phyloP scores from a whole-genome alignment of 2,113 vertebrate species.

The Hemichromis elongatus region DNA sequence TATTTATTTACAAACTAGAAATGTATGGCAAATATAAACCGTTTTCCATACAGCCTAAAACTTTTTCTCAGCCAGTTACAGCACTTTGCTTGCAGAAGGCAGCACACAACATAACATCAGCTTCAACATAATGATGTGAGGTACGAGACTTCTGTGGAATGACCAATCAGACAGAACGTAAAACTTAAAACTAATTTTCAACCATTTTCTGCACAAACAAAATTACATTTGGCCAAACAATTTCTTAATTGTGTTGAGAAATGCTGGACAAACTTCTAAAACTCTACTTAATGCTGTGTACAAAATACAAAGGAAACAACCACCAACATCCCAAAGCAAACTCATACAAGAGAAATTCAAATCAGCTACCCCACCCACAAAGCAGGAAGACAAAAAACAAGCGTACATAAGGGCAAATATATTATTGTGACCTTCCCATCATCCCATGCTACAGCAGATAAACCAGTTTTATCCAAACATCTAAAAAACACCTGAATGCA shows the following conservation, averaged over 20 bases:
- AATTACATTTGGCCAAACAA: neutral
- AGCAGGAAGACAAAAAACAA: neutral
- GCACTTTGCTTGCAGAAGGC: neutral
- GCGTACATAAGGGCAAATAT: neutral
- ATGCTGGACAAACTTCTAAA: neutral
- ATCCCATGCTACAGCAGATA: neutral
- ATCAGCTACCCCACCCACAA: neutral
- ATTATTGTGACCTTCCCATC: conserved; percentile 5
- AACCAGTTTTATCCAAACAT: neutral
- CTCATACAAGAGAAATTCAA: neutral
- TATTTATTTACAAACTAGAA: neutral
- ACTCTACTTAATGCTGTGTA: neutral
- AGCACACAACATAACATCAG: neutral
- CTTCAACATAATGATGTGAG: neutral
- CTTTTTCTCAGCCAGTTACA: neutral
- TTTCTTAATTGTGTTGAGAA: neutral
- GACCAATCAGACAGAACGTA: neutral
- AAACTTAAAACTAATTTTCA: neutral
- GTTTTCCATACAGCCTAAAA: neutral
- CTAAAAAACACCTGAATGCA: neutral
- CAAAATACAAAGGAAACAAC: neutral
- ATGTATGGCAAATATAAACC: neutral
- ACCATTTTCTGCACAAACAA: neutral
- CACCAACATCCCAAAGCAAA: neutral
- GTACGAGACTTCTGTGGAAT: neutral